phyloP scores from a whole-genome alignment of 2,888 invertebrate species.

The Physocephala rufipes region DNA sequence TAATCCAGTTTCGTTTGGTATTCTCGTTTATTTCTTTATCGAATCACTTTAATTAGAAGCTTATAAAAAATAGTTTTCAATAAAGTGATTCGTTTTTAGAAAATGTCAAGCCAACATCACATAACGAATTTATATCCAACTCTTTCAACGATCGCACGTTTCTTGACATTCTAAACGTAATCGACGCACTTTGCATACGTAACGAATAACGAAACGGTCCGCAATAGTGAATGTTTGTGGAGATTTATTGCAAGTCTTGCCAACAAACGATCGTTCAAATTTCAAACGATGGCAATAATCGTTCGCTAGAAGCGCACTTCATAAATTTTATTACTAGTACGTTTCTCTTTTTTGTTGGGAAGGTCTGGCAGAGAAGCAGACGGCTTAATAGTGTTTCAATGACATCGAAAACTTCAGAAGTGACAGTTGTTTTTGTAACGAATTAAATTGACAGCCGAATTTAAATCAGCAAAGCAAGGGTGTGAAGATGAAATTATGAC shows the following conservation, averaged over 20 bases:
- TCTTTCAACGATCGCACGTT: neutral
- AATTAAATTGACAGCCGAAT: too few relatives aligned
- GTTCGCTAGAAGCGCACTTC: slow-evolving; percentile 1
- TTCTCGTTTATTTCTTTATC: too few relatives aligned
- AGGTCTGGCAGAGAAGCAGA: neutral
- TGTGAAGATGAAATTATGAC: too few relatives aligned
- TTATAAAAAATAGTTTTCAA: too few relatives aligned
- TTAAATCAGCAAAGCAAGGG: too few relatives aligned
- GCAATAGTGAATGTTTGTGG: slow-evolving; percentile 1
- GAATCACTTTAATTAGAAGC: too few relatives aligned
- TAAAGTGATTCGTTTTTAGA: too few relatives aligned
- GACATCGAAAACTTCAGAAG: too few relatives aligned
- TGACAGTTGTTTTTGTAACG: neutral
- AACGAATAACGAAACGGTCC: too few relatives aligned
- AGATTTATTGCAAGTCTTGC: neutral
- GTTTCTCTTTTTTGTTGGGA: neutral
- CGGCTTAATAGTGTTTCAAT: neutral
- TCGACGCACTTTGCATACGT: slow-evolving; percentile 6
- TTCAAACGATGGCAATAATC: neutral
- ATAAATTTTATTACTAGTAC: slow-evolving; percentile 5
- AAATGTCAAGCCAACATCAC: too few relatives aligned
- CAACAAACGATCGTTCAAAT: slow-evolving; percentile 5
- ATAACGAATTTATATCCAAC: slow-evolving; percentile 8
- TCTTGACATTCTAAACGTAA: neutral
- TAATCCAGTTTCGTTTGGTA: too few relatives aligned